Evolutionary conservation across 2,113 vertebrate genomes (phyloP), one percentile per base, ranked within the genome.

Genomic region (Talpa occidentalis): DNA sequence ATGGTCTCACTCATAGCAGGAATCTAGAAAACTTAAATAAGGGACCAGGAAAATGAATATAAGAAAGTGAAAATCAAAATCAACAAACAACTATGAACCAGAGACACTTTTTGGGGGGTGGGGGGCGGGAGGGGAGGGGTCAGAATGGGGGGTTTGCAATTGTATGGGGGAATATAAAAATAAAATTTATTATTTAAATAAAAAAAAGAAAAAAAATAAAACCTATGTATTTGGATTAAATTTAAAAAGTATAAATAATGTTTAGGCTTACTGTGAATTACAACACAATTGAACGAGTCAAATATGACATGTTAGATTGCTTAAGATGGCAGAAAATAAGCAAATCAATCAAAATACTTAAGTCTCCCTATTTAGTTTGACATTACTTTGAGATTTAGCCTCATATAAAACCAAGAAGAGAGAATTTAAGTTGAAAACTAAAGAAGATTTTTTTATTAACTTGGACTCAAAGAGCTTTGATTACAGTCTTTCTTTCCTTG

Each of bases 241-340:
- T n/a, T 83, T 91, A 79, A 60, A 80, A 88, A 64, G 30, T 69
- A 44, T 82, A 91, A 88, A 69, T 52, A 59, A 69, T 49, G 44
- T 88, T 95, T 91, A 56, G 16, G 17, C 62, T 89, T 79, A 89
- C 67, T 89, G 35, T 60, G 62, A 81, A 88, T 88, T 92, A 76
- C 1, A 88, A 64, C 44, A 60, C 44, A 90, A 26, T 49, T 90
- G 22, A 70, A 22, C 47, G 76, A 77, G 69, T 95, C 44, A 87
- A 84, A 4, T 44, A 5, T 91, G 66, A 83, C 5, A 19, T 79
- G 16, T 93, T 88, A 91, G 62, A 85, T 91, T 85, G 24, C 49
- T 85, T 86, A 86, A 78, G 56, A 87, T 89, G 85, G 72, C 42
- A 93, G 72, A 86, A 88, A 94, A 93, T 80, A 95, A 87, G 35